Conservation (phyloP, 2,113 vertebrate species). For the Grallaria varia region DNA sequence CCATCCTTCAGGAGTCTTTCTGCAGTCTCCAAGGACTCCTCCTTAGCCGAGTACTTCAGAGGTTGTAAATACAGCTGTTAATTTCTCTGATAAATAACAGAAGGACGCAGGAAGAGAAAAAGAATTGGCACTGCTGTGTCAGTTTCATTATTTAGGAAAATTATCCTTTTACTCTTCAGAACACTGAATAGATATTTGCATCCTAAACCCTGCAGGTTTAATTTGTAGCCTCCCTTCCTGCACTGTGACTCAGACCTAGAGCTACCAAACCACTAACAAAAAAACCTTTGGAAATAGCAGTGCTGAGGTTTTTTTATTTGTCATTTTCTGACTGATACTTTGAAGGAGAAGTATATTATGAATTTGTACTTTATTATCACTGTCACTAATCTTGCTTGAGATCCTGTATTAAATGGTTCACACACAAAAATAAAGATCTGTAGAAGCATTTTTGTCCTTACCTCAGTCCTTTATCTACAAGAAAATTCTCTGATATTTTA, state of each 20-base stretch:
- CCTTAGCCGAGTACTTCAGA: background rate
- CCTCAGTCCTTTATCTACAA: background rate
- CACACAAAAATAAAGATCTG: background rate
- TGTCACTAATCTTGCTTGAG: background rate
- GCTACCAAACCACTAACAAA: background rate
- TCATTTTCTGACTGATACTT: background rate
- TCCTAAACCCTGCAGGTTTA: background rate
- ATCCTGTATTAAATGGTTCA: background rate
- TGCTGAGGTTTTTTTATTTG: background rate
- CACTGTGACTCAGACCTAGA: background rate
- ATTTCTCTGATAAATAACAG: conserved; percentile 36
- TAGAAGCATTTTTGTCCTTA: background rate
- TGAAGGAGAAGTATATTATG: background rate
- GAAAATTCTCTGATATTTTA: background rate
- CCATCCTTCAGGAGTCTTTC: background rate
- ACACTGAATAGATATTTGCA: background rate
- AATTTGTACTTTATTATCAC: background rate
- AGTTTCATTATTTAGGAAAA: conserved; percentile 6
- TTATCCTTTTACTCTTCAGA: background rate
- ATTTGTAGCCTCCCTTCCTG: background rate
- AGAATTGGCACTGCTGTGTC: background rate
- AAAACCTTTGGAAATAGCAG: background rate
- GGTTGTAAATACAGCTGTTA: conserved; percentile 12
- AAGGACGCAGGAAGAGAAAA: background rate
- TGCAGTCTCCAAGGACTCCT: background rate